These are phyloP conservation scores for Tetragonula carbonaria DNA, from an alignment of 2,888 invertebrate genomes.

Conservation along the genomic window DNA sequence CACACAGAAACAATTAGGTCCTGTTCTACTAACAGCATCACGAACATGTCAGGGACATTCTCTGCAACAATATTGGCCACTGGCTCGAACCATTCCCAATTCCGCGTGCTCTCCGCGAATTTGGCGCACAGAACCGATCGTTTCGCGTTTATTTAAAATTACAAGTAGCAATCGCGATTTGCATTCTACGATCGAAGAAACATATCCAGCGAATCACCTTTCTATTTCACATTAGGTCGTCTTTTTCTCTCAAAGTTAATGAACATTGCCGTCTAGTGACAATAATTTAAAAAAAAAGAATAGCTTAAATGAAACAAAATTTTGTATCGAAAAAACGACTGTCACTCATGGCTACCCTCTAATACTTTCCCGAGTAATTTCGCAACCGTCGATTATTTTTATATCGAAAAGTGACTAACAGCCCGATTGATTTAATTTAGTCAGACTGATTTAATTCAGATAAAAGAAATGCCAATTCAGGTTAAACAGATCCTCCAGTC, in stretches of 20 bases:
- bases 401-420: neutral
- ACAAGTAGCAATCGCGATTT: too few relatives aligned
- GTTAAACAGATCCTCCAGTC: neutral
- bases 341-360: too few relatives aligned
- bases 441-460: neutral
- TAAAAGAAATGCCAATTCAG: too few relatives aligned
- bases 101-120: neutral
- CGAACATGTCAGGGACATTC: constrained; percentile 32
- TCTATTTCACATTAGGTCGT: too few relatives aligned
- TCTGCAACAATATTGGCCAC: constrained; percentile 13
- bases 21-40: constrained; percentile 28
- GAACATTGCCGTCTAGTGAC: too few relatives aligned
- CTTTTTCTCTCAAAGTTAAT: too few relatives aligned
- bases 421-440: neutral
- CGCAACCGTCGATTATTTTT: neutral
- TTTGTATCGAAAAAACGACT: too few relatives aligned
- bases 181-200: too few relatives aligned
- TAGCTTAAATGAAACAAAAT: too few relatives aligned
- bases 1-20: constrained; percentile 51
- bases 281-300: too few relatives aligned
- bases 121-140: neutral
- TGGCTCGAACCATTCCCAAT: constrained; percentile 15
- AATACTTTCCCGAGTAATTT: too few relatives aligned
- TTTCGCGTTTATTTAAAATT: neutral
- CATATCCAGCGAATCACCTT: too few relatives aligned